Base-by-base conservation (phyloP, 2,888 invertebrate genomes). In the Limnephilus rhombicus region DNA sequence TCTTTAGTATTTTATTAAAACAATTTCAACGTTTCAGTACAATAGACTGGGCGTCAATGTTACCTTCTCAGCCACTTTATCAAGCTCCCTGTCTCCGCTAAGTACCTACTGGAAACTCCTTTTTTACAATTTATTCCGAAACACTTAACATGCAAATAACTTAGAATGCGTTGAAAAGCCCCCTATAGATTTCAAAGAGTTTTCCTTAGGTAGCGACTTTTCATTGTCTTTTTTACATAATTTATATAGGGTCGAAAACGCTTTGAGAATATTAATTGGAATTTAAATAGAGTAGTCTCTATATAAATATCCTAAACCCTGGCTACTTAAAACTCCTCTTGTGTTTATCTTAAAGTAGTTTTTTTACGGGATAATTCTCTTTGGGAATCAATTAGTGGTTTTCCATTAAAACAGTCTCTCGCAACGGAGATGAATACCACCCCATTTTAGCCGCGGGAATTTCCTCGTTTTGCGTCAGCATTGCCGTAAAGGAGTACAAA, bases 351-450 rank as follows among this genome's bases (percentile, higher is more conserved):
- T 9, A 9, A 24, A 68, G 68, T 68, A 68, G 68, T 24, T 68
- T 68, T 24, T 24, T 68, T n/a, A 24, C 34, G 15, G 80, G 81
- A 90, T 34, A 45, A 91, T 81, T 87, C 92, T 87, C 87, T 88
- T 91, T 90, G 87, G 89, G 85, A 90, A 92, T 92, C 92, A 92
- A 92, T 92, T 92, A 92, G 92, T 87, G 92, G 92, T 90, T 37
- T 92, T 90, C 90, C 92, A 90, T 88, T 92, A 90, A 92, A 92
- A 88, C 82, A 80, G 37, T 82, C 90, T 24, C 24, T 68, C 68
- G 68, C 68, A 24, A 5, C 1, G 68, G n/a, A 68, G 68, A 24
- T 68, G 68, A 68, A 68, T 9, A n/a, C n/a, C 9, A n/a, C 68
- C 24, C 53, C 18, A 24, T 68, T 68, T 68, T 68, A 7, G 68